Evolutionary conservation across 2,113 vertebrate genomes (phyloP).

Genomic region (Procavia capensis): DNA sequence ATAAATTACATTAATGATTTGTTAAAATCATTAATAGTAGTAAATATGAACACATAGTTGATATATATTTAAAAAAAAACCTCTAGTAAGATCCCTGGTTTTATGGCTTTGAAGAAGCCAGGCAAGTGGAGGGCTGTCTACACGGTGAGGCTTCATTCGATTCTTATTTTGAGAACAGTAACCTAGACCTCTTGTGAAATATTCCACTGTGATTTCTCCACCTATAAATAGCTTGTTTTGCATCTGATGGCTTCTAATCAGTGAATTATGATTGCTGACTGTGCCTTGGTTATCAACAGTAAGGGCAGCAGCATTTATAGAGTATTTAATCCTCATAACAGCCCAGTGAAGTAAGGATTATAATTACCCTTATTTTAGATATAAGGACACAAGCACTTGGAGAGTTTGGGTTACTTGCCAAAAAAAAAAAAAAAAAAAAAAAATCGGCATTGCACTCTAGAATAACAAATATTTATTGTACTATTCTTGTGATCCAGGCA

Average conservation of each 20-base stretch:
- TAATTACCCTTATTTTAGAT: slow-evolving; percentile 62
- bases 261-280: slow-evolving; percentile 70
- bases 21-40: slow-evolving; percentile 68
- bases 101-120: slow-evolving; percentile 50
- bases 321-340: slow-evolving; percentile 67
- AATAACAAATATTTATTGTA: neutral
- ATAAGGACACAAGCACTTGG: neutral
- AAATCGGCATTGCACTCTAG: neutral
- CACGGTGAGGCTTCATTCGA: slow-evolving; percentile 67
- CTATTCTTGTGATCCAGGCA: neutral
- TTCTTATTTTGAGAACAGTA: slow-evolving; percentile 76
- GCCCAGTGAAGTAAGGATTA: slow-evolving; percentile 68
- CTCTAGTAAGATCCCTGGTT: slow-evolving; percentile 61
- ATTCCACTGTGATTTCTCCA: slow-evolving; percentile 75
- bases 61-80: slow-evolving; percentile 40
- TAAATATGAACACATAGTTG: slow-evolving; percentile 43
- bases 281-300: slow-evolving; percentile 56
- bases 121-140: slow-evolving; percentile 44
- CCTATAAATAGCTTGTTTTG: slow-evolving; percentile 81
- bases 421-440: neutral
- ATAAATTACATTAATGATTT: slow-evolving; percentile 71
- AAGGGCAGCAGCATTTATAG: slow-evolving; percentile 38
- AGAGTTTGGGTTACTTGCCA: neutral
- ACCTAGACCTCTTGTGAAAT: slow-evolving; percentile 75
- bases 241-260: slow-evolving; percentile 75